phyloP scores from a whole-genome alignment of 2,113 vertebrate species.

The Actenoides hombroni region DNA sequence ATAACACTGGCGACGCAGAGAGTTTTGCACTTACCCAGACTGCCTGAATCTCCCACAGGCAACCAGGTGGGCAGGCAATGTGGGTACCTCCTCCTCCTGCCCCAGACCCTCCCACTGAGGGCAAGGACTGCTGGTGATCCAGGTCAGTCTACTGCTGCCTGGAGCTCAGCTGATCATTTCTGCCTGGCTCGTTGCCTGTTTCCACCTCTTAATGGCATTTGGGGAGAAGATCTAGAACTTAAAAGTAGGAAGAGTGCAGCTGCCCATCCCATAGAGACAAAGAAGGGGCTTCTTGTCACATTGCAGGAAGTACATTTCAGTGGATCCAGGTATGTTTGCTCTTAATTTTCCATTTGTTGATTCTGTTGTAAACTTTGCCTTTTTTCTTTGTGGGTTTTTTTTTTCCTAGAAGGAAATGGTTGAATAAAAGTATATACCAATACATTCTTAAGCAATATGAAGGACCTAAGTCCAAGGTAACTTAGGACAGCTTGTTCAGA shows the following conservation, averaged over 20 bases:
- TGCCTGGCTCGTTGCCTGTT: not conserved
- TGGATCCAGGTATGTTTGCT: not conserved
- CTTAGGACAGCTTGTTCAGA: not conserved
- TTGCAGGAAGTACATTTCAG: not conserved
- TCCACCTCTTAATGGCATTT: not conserved
- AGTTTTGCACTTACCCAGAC: not conserved
- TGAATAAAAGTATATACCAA: not conserved
- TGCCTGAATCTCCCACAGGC: not conserved
- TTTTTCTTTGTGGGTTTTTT: too few relatives aligned
- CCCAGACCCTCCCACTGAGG: fast-evolving
- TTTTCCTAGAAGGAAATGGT: not conserved
- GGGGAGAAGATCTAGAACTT: not conserved
- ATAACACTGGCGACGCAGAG: fast-evolving
- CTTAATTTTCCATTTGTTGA: not conserved
- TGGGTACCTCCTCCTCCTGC: not conserved
- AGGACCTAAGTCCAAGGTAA: slow-evolving; percentile 16
- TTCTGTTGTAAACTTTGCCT: not conserved
- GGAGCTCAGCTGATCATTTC: not conserved
- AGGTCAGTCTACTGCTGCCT: fast-evolving
- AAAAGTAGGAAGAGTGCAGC: not conserved
- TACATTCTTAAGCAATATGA: not conserved
- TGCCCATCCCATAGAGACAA: not conserved
- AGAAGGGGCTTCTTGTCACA: not conserved
- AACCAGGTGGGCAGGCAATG: not conserved
- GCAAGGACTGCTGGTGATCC: fast-evolving